Percentiles rank a stretch among this genome's conserved stretches.
Conservation (phyloP, 2,797 vertebrate genomes). For the Phrynocephalus guinanensis region DNA sequence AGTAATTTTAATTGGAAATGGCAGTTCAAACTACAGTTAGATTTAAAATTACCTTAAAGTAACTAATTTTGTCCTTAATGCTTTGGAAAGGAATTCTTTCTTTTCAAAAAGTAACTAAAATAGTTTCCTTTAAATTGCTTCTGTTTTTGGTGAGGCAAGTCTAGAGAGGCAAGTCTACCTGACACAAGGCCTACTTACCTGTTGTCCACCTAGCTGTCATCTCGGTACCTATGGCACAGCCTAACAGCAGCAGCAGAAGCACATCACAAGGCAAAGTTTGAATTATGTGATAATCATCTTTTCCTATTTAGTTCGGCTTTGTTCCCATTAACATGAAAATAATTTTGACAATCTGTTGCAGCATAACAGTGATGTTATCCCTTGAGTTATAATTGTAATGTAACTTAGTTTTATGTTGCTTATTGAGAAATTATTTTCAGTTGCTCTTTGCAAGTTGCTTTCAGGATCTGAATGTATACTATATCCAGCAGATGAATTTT, state of each 20-base stretch:
- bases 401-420: not conserved
- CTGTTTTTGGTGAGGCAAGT: not conserved
- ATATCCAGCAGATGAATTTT: not conserved
- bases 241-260: not conserved
- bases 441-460: not conserved
- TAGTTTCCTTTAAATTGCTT: not conserved
- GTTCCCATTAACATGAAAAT: not conserved
- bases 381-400: not conserved
- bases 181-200: not conserved
- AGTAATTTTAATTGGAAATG: no score
- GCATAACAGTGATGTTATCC: not conserved
- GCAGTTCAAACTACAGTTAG: not conserved
- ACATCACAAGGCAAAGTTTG: not conserved
- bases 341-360: not conserved
- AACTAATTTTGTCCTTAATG: not conserved
- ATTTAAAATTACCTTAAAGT: not conserved
- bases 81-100: not conserved
- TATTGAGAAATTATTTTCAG: not conserved
- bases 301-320: not conserved
- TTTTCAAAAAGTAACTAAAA: not conserved
- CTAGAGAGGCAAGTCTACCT: not conserved
- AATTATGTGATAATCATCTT: not conserved
- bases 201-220: not conserved
- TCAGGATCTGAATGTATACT: not conserved
- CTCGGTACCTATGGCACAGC: not conserved